Percentiles rank a stretch among this genome's conserved stretches.
These are phyloP conservation scores for Centropus bengalensis DNA, from an alignment of 2,113 vertebrate species.

Conservation along the genomic window DNA sequence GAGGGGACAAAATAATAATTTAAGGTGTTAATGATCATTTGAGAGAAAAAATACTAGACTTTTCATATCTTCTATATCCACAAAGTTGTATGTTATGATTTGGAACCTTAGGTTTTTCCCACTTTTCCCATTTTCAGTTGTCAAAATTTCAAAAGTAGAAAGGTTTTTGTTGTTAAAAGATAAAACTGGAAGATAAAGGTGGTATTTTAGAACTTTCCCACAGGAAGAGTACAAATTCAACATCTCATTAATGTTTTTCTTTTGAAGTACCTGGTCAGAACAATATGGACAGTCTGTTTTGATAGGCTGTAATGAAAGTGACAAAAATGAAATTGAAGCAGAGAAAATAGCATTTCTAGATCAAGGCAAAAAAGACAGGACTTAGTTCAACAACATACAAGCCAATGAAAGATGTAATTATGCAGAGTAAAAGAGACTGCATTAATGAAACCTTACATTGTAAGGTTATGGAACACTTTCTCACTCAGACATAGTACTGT, in stretches of 20 bases:
- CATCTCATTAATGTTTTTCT: background rate
- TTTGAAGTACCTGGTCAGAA: background rate
- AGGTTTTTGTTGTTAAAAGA: background rate
- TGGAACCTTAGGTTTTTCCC: background rate
- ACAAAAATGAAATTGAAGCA: background rate
- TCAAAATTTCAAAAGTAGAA: background rate
- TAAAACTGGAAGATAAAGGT: background rate
- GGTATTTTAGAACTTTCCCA: background rate
- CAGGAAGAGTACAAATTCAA: background rate
- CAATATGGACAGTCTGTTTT: background rate
- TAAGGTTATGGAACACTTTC: background rate
- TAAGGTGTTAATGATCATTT: background rate
- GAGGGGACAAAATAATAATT: background rate
- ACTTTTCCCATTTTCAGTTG: rapidly evolving
- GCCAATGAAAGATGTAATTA: background rate
- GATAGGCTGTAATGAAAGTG: slow-evolving; percentile 18
- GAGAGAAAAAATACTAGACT: background rate
- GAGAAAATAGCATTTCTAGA: background rate
- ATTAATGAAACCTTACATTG: background rate
- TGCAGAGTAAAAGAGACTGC: background rate
- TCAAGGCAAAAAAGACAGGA: background rate
- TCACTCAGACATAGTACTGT: background rate
- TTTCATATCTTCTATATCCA: background rate
- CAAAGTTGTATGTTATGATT: background rate
- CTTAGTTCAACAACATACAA: background rate